phyloP scores from a whole-genome alignment of 92 coral and sea anemone species.

The Parazoanthus swiftii region DNA sequence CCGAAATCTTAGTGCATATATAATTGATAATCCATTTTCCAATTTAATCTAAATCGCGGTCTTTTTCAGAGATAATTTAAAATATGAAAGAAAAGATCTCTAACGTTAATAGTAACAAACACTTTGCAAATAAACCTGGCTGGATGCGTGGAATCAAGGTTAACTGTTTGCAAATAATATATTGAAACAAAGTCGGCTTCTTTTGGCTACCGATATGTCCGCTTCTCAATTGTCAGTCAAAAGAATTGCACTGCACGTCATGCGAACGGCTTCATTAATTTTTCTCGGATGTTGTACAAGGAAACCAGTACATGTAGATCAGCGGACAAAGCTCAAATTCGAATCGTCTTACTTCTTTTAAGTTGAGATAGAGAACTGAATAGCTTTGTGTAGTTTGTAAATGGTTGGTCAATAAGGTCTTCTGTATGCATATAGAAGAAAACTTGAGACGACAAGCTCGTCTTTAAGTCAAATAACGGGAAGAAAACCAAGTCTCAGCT shows the following conservation, averaged over 20 bases:
- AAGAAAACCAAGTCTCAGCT: not conserved
- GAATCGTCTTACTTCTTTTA: no score
- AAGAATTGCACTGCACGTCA: not conserved
- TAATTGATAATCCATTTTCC: not conserved
- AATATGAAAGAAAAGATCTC: no score
- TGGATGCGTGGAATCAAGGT: not conserved
- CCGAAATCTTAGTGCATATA: not conserved
- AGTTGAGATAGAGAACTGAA: not conserved
- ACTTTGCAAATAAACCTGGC: not conserved
- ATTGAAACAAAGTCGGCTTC: constrained; percentile 19
- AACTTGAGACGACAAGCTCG: no score
- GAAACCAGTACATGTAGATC: not conserved
- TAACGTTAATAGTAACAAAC: not conserved
- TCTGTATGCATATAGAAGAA: no score
- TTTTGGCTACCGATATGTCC: not conserved
- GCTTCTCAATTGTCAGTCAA: not conserved
- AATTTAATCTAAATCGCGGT: not conserved
- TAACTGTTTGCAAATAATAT: constrained; percentile 5
- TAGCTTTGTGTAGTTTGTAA: no score
- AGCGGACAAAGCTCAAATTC: not conserved
- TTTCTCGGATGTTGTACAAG: not conserved
- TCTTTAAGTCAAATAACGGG: not conserved
- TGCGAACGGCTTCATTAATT: not conserved
- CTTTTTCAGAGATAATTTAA: not conserved
- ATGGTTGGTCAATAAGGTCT: not conserved